Conservation (phyloP, 2,797 vertebrate genomes). For the Passerculus sandwichensis region DNA sequence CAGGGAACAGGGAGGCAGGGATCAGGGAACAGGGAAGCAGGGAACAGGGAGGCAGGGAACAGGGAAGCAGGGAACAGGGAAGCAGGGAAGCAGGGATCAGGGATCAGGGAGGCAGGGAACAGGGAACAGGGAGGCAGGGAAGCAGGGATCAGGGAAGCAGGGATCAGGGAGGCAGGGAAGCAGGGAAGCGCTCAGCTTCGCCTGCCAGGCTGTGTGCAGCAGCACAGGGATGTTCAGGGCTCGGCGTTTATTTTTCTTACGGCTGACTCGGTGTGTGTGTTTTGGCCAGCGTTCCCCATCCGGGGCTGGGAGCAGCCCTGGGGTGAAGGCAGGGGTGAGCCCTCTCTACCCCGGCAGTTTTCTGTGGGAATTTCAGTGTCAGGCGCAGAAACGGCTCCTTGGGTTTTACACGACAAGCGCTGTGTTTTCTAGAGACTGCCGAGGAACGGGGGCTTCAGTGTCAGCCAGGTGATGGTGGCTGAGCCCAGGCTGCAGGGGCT, state of each 20-base stretch:
- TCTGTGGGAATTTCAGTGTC: background rate
- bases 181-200: background rate
- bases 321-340: background rate
- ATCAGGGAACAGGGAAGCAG: no score
- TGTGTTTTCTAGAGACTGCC: background rate
- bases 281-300: background rate
- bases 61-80: no score
- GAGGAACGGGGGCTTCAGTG: background rate
- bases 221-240: background rate
- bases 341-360: background rate
- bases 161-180: no score
- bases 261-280: background rate
- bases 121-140: no score
- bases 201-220: background rate
- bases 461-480: rapidly evolving
- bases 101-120: no score
- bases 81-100: no score
- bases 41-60: no score
- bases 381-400: background rate
- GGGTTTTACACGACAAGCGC: background rate
- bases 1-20: no score
- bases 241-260: constrained; percentile 1
- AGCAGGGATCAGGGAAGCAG: no score
- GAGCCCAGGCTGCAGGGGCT: background rate
- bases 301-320: background rate